A percentile compares a stretch with the other conserved stretches of the same genome.
phyloP scores from a whole-genome alignment of 2,113 vertebrate genomes.

The Leptobrachium leishanense region DNA sequence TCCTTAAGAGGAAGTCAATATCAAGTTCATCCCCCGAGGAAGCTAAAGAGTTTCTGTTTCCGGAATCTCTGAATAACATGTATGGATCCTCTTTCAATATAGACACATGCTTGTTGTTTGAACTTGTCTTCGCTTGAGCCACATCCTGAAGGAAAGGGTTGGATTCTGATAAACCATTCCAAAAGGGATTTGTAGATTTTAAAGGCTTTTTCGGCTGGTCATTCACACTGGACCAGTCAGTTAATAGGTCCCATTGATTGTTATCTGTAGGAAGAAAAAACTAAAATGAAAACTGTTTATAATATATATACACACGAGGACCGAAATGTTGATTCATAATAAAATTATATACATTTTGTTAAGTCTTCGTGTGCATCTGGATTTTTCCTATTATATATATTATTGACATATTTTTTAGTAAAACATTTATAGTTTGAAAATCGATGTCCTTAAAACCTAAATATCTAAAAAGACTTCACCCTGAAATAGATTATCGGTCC shows the following conservation, averaged over 20 bases:
- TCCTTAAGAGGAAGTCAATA: slow-evolving; percentile 68
- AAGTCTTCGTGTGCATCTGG: no score
- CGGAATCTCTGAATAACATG: slow-evolving; percentile 63
- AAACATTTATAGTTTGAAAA: no score
- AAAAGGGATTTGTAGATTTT: slow-evolving; percentile 84
- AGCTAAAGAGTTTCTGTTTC: slow-evolving; percentile 71
- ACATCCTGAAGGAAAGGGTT: slow-evolving; percentile 94
- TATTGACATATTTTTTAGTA: no score
- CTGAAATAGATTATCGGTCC: no score
- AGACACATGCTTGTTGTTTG: slow-evolving; percentile 57
- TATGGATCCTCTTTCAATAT: slow-evolving; percentile 70
- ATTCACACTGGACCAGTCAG: slow-evolving; percentile 54
- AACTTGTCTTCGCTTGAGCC: slow-evolving; percentile 65
- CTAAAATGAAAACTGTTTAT: neutral
- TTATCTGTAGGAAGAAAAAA: slow-evolving; percentile 31
- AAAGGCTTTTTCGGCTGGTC: slow-evolving; percentile 44
- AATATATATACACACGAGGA: neutral
- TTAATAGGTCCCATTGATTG: slow-evolving; percentile 52
- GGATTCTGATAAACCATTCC: slow-evolving; percentile 84
- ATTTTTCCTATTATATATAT: no score
- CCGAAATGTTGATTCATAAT: no score
- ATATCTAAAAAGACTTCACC: no score
- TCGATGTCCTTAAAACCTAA: no score
- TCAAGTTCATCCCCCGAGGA: slow-evolving; percentile 86
- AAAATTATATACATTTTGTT: no score